Conservation (phyloP, 2,113 vertebrate genomes). For the Hippolais icterina region DNA sequence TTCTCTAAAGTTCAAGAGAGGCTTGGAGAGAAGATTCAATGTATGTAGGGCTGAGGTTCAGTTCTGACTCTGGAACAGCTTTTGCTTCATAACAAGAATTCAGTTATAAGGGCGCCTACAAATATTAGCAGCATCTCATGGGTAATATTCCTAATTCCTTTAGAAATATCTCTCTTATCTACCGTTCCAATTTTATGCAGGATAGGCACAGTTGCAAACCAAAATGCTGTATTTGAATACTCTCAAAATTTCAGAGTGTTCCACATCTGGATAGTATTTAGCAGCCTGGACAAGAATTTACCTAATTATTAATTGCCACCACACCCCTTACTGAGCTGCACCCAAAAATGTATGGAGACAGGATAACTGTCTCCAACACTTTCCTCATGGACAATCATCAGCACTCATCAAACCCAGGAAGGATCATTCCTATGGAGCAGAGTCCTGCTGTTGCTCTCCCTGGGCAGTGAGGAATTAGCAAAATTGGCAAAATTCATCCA, state of each 20-base stretch:
- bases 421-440: background rate
- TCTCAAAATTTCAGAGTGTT: background rate
- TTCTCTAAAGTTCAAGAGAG: background rate
- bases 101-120: background rate
- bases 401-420: background rate
- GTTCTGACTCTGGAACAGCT: background rate
- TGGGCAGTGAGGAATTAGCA: background rate
- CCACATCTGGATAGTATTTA: background rate
- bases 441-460: background rate
- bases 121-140: background rate
- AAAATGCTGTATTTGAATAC: background rate
- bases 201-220: background rate
- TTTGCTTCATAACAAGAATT: background rate
- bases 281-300: background rate
- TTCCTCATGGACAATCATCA: fast-evolving
- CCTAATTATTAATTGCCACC: background rate
- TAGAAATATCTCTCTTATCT: background rate
- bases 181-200: background rate
- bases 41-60: background rate
- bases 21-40: background rate
- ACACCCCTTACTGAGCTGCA: background rate
- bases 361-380: background rate
- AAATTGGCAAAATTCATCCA: background rate
- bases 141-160: background rate
- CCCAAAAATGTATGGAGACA: background rate